A percentile compares a stretch with the other conserved stretches of the same genome.
These are phyloP conservation scores for Hyperopisus bebe DNA, from an alignment of 2,113 vertebrate genomes.

Conservation along the genomic window DNA sequence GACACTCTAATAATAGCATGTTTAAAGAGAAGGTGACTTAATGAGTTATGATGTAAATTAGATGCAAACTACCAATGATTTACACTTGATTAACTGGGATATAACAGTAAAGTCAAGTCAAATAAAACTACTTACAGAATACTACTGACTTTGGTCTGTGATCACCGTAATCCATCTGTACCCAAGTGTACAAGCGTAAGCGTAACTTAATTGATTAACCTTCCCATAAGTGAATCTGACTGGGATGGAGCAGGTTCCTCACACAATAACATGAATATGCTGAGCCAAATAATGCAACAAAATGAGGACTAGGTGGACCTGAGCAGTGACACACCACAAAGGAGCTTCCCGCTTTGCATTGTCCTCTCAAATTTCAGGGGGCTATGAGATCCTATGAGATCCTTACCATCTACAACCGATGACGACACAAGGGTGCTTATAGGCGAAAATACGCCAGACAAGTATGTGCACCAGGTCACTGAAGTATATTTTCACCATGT, in stretches of 20 bases:
- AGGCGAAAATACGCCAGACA: not conserved
- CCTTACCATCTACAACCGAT: not conserved
- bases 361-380: constrained; percentile 10
- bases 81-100: not conserved
- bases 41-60: not conserved
- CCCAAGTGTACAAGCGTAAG: too few relatives aligned
- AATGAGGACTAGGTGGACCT: constrained; percentile 15
- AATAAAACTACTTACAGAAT: not conserved
- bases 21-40: not conserved
- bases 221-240: not conserved
- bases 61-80: not conserved
- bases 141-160: not conserved
- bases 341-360: constrained; percentile 8
- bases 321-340: constrained; percentile 6
- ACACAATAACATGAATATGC: constrained; percentile 15
- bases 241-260: not conserved
- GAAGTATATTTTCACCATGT: not conserved
- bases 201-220: constrained; percentile 2
- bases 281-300: constrained; percentile 7
- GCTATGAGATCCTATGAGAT: not conserved
- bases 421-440: not conserved
- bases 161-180: not conserved
- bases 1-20: not conserved
- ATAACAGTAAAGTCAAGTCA: not conserved
- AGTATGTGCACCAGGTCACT: not conserved